Evolutionary conservation across 2,888 invertebrate genomes (phyloP), one percentile per base, ranked within the genome.

Genomic region (Euclidia mi): DNA sequence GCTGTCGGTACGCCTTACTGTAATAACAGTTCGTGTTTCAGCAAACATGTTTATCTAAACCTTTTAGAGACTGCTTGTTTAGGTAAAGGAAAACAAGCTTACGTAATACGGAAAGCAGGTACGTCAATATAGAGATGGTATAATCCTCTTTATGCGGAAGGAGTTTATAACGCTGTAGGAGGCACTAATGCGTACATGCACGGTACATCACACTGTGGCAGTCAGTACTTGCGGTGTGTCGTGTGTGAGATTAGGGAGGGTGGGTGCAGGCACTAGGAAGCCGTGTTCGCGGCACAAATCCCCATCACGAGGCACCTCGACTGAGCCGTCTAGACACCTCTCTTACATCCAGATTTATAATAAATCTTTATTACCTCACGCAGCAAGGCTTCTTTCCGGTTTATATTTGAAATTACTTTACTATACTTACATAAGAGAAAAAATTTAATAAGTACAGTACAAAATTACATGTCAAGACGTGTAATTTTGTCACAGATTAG

Each of bases 261-360:
- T 49, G 31, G 49, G 37, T 42, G 50, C 34, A 44, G 56, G 69
- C 53, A 68, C 72, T 78, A 71, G 70, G 79, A 77, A 81, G 74
- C 78, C 78, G 66, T 79, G 78, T 83, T 79, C 78, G 60, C 60
- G 75, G 74, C 77, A 83, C 81, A 85, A 87, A 87, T 87, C 86
- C 84, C 73, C 66, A 67, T 58, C 70, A 65, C 63, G 64, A 58
- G 62, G 65, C 72, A 52, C 61, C 64, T 55, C 50, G 61, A 65
- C 70, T 75, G 67, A 67, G 68, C 64, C 65, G 87, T 87, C 87
- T 87, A 87, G 87, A 86, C 87, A 70, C 50, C 65, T 65, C 37
- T 64, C 64, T 65, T 65, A 73, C 56, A 45, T 25, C 50, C 60
- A 46, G 71, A 60, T 73, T 73, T 64, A 57, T 56, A 56, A 53